A percentile compares a stretch with the other conserved stretches of the same genome.
phyloP scores from a whole-genome alignment of 2,797 vertebrate genomes.

The Pelobates cultripes region DNA sequence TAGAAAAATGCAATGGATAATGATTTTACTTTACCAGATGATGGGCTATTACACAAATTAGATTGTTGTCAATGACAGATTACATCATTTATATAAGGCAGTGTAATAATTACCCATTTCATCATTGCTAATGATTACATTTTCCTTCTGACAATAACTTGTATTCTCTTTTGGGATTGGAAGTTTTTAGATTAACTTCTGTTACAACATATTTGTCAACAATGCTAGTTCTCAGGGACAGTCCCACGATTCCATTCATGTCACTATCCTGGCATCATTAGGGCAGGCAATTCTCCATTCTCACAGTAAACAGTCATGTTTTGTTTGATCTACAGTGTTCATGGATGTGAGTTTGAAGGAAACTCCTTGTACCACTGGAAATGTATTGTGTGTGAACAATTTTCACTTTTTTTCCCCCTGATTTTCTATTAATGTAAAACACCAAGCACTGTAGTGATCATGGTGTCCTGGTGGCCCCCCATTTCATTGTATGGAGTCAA shows the following conservation, averaged over 20 bases:
- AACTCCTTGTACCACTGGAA: no score
- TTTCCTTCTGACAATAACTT: slow-evolving; percentile 28
- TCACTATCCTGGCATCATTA: neutral
- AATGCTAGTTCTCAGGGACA: neutral
- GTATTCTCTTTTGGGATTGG: slow-evolving; percentile 26
- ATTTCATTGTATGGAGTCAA: no score
- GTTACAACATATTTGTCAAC: neutral
- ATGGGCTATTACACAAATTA: slow-evolving; percentile 32
- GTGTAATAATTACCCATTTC: slow-evolving; percentile 44
- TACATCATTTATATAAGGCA: slow-evolving; percentile 21
- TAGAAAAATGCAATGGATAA: neutral
- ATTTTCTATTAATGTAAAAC: no score
- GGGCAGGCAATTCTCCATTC: no score
- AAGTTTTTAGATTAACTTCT: slow-evolving; percentile 23
- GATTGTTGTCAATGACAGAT: slow-evolving; percentile 38
- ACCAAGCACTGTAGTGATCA: no score
- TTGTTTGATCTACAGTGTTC: no score
- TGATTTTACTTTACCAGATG: slow-evolving; percentile 18
- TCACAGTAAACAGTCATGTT: no score
- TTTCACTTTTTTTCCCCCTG: no score
- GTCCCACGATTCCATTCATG: neutral
- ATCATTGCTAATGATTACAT: slow-evolving; percentile 41
- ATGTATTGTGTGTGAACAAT: no score
- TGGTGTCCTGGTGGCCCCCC: no score
- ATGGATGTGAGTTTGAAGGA: no score